Percentiles rank a stretch among this genome's conserved stretches.
These are phyloP conservation scores for Catonia carolina DNA, from an alignment of 2,888 invertebrate genomes.

Conservation along the genomic window DNA sequence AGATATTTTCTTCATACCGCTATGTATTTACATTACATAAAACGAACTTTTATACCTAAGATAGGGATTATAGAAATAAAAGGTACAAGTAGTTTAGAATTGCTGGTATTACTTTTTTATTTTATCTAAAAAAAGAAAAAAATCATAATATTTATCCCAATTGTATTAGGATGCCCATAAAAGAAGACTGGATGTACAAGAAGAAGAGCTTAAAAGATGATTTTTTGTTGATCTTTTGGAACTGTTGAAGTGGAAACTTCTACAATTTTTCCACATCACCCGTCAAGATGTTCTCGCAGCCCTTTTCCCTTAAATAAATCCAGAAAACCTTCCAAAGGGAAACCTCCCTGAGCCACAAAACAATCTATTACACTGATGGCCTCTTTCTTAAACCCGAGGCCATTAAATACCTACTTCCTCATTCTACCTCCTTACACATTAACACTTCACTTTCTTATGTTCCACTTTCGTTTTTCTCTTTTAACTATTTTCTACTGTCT, in stretches of 20 bases:
- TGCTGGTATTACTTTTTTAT: no score
- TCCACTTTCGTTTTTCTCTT: no score
- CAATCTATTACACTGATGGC: conserved; percentile 9
- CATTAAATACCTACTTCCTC: conserved; percentile 4
- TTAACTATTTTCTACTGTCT: background rate
- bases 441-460: conserved; percentile 12
- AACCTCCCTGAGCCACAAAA: conserved; percentile 6
- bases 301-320: conserved; percentile 11
- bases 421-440: conserved; percentile 1
- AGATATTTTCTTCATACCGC: no score
- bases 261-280: conserved; percentile 13
- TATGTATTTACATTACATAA: no score
- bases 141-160: no score
- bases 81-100: no score
- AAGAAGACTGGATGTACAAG: no score
- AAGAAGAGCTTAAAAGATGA: background rate
- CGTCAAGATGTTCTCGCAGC: conserved; percentile 2
- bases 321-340: conserved; percentile 6
- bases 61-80: no score
- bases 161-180: no score
- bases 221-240: conserved; percentile 5
- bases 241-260: conserved; percentile 7
- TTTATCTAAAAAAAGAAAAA: no score
- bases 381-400: background rate
- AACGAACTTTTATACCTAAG: no score